These are phyloP conservation scores for Enhydra lutris DNA, from an alignment of 2,113 vertebrate genomes.

Conservation along the genomic window DNA sequence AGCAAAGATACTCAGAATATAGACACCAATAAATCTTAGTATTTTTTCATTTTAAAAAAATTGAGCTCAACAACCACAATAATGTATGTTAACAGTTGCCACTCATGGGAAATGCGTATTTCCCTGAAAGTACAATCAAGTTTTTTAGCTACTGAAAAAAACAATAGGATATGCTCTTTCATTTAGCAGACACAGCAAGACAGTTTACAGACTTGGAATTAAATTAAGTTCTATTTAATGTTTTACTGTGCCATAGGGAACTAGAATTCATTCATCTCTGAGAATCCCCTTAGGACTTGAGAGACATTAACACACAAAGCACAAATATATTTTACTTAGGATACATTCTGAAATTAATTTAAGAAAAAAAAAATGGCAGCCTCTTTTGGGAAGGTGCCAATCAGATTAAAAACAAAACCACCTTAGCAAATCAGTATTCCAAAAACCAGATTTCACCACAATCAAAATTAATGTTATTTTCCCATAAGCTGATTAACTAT, in stretches of 20 bases:
- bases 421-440: slow-evolving; percentile 19
- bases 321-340: slow-evolving; percentile 31
- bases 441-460: slow-evolving; percentile 30
- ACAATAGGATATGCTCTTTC: neutral
- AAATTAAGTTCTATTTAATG: slow-evolving; percentile 23
- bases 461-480: slow-evolving; percentile 24
- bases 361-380: neutral
- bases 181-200: neutral
- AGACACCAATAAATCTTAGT: slow-evolving; percentile 23
- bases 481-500: slow-evolving; percentile 21
- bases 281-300: neutral
- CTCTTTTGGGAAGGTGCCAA: neutral
- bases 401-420: slow-evolving; percentile 42
- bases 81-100: neutral
- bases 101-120: neutral
- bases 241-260: neutral
- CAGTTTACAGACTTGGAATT: slow-evolving; percentile 1
- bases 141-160: slow-evolving; percentile 6
- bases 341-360: slow-evolving; percentile 28
- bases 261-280: slow-evolving; percentile 47
- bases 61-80: neutral
- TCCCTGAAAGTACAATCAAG: slow-evolving; percentile 28
- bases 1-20: slow-evolving; percentile 40
- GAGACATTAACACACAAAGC: neutral
- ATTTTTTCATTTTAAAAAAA: slow-evolving; percentile 32